These are phyloP conservation scores for Moxostoma hubbsi DNA, from an alignment of 2,797 vertebrate species.

Conservation along the genomic window DNA sequence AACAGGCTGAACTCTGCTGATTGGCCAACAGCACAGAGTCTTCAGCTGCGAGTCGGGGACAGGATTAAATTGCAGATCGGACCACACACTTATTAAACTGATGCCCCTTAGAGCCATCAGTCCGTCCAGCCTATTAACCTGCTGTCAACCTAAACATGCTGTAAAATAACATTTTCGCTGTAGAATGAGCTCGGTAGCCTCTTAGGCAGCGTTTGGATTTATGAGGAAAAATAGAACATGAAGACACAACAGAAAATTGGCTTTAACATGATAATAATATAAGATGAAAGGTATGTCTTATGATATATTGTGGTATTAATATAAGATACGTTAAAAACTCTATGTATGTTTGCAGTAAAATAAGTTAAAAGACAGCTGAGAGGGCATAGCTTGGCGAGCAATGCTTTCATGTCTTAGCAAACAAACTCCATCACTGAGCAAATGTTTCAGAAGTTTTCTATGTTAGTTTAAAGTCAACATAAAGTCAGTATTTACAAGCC, in stretches of 20 bases:
- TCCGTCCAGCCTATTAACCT: slow-evolving; percentile 40
- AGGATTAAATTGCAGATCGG: slow-evolving; percentile 35
- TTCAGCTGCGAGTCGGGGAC: slow-evolving; percentile 20
- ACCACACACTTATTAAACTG: slow-evolving; percentile 28
- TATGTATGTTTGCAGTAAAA: background rate
- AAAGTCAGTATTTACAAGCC: background rate
- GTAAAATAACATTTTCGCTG: slow-evolving; percentile 4
- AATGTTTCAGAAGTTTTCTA: background rate
- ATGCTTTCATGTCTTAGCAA: background rate
- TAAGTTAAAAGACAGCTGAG: background rate
- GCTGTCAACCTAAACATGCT: slow-evolving; percentile 38
- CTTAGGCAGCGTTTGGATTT: background rate
- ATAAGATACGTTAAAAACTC: background rate
- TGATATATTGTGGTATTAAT: background rate
- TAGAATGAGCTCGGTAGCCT: background rate
- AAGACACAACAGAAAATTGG: background rate
- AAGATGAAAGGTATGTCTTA: background rate
- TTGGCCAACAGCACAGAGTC: slow-evolving; percentile 1
- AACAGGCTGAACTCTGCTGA: slow-evolving; percentile 19
- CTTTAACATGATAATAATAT: background rate
- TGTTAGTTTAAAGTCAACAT: background rate
- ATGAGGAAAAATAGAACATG: background rate
- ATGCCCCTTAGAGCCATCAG: slow-evolving; percentile 24
- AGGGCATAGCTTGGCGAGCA: background rate
- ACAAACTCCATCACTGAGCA: background rate